A percentile compares a stretch with the other conserved stretches of the same genome.
These are phyloP conservation scores for Anguilla japonica DNA, from an alignment of 2,113 vertebrate species.

Conservation along the genomic window DNA sequence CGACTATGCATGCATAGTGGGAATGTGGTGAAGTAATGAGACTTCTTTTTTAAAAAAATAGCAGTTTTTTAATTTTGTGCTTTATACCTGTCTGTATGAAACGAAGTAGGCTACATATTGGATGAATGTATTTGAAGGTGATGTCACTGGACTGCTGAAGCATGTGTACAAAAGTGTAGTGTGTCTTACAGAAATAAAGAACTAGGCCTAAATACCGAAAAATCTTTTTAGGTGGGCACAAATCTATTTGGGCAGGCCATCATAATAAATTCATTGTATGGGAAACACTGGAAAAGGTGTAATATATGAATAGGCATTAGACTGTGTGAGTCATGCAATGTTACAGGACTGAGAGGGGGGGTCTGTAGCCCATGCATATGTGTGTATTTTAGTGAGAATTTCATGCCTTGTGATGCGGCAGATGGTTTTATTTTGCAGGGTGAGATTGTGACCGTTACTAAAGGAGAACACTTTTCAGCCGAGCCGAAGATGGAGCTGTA, in stretches of 20 bases:
- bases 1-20: too few relatives aligned
- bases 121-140: not conserved
- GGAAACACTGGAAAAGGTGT: too few relatives aligned
- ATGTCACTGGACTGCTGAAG: not conserved
- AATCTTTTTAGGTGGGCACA: too few relatives aligned
- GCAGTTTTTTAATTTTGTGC: not conserved
- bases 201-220: too few relatives aligned
- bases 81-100: not conserved
- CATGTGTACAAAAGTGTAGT: not conserved
- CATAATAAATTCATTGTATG: too few relatives aligned
- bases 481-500: conserved; percentile 72
- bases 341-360: too few relatives aligned
- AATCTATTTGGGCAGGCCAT: too few relatives aligned
- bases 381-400: not conserved
- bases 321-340: too few relatives aligned
- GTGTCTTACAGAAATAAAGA: too few relatives aligned
- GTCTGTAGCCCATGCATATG: too few relatives aligned
- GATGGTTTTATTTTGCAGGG: conserved; percentile 23
- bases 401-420: not conserved
- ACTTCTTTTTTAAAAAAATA: not conserved
- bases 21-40: too few relatives aligned
- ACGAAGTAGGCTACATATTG: not conserved
- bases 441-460: conserved; percentile 21
- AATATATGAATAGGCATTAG: too few relatives aligned
- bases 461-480: conserved; percentile 47